Evolutionary conservation across 2,797 vertebrate species (phyloP).

Genomic region (Hylomyscus alleni): DNA sequence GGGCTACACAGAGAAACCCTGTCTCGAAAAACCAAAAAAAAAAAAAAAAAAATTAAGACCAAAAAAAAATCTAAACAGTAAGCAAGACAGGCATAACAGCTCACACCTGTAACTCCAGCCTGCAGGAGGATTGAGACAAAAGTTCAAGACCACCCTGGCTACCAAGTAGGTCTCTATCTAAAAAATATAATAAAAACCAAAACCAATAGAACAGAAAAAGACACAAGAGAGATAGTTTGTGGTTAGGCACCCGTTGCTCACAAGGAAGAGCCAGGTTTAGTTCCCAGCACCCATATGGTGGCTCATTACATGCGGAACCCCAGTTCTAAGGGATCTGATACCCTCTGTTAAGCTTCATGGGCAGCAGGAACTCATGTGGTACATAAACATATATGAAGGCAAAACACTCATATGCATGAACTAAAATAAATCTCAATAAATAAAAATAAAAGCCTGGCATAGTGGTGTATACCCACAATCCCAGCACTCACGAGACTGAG

Average conservation of each 20-base stretch:
- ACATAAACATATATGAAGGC: neutral
- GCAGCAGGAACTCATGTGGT: neutral
- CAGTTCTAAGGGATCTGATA: neutral
- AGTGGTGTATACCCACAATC: neutral
- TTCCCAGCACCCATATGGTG: neutral
- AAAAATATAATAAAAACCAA: neutral
- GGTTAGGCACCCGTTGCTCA: neutral
- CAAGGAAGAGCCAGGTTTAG: neutral
- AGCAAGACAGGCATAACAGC: neutral
- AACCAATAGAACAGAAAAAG: neutral
- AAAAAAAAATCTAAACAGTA: neutral
- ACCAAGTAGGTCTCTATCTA: neutral
- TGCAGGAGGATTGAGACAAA: neutral
- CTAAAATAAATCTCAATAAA: neutral
- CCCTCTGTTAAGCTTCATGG: neutral
- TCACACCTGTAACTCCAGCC: neutral
- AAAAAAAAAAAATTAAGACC: neutral
- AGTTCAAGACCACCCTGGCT: neutral
- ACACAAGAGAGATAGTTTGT: neutral
- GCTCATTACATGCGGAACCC: neutral
- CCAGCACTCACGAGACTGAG: neutral
- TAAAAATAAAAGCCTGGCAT: neutral
- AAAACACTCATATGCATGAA: neutral
- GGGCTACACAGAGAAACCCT: no score
- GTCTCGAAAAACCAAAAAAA: no score